Evolutionary conservation across 2,888 invertebrate species (phyloP).

Genomic region (Eristalis intricaria): DNA sequence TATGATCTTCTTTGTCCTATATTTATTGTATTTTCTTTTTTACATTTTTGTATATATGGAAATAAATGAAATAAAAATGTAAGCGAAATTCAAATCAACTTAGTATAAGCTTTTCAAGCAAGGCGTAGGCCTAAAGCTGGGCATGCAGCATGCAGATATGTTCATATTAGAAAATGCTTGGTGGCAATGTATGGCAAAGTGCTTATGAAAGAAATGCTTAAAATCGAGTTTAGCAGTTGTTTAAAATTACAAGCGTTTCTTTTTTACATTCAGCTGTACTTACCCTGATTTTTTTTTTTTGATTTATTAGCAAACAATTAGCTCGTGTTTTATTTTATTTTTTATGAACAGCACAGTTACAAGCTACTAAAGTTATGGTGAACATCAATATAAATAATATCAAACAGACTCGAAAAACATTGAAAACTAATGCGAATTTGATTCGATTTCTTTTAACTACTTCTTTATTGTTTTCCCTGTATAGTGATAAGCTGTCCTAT

Average conservation of each 20-base stretch:
- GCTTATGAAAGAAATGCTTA: neutral
- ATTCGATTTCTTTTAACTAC: conserved; percentile 27
- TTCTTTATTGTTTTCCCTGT: neutral
- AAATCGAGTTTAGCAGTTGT: neutral
- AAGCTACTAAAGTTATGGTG: conserved; percentile 34
- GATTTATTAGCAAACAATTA: conserved; percentile 37
- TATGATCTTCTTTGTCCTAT: conserved; percentile 72
- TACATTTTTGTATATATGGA: conserved; percentile 9
- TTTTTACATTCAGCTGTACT: conserved; percentile 43
- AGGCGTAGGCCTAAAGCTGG: conserved; percentile 13
- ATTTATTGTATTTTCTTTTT: conserved; percentile 60
- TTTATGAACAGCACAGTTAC: conserved; percentile 47
- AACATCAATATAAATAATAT: conserved; percentile 25
- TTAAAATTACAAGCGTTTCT: conserved; percentile 4
- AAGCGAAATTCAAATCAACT: conserved; percentile 35
- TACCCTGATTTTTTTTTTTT: conserved; percentile 8
- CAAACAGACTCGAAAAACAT: conserved; percentile 18
- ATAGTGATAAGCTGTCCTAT: neutral
- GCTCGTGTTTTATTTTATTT: conserved; percentile 20
- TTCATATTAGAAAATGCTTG: neutral
- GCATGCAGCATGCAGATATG: conserved; percentile 40
- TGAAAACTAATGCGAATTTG: conserved; percentile 37
- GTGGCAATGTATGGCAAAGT: neutral
- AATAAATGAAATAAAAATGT: conserved; percentile 32
- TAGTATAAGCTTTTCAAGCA: neutral